phyloP scores from a whole-genome alignment of 2,888 invertebrate genomes.

The Morinoia aosen region DNA sequence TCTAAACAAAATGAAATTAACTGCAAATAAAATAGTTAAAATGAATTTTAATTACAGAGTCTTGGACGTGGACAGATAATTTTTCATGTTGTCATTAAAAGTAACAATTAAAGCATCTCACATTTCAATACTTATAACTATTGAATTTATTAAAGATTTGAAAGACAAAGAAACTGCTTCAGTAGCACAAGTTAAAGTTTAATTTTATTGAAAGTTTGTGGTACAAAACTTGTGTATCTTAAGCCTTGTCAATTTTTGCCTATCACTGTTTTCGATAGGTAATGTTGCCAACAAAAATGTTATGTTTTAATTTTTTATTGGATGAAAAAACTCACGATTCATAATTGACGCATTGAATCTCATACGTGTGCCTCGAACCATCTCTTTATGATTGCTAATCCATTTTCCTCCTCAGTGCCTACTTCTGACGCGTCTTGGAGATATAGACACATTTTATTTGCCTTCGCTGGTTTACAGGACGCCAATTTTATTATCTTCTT shows the following conservation, averaged over 20 bases:
- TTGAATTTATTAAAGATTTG: not conserved
- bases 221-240: not conserved
- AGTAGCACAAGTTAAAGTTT: not conserved
- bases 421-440: not conserved
- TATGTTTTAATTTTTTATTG: not conserved
- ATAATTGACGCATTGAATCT: not conserved
- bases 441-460: not conserved
- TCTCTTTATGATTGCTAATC: not conserved
- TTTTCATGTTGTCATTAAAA: not conserved
- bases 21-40: not conserved
- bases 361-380: not conserved
- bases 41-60: not conserved
- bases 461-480: not conserved
- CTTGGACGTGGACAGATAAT: not conserved
- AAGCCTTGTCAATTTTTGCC: not conserved
- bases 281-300: not conserved
- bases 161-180: not conserved
- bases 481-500: not conserved
- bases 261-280: not conserved
- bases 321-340: not conserved
- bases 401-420: slow-evolving; percentile 12
- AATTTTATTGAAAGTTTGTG: not conserved
- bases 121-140: not conserved
- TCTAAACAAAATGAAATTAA: not conserved
- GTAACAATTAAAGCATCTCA: not conserved